A percentile compares a stretch with the other conserved stretches of the same genome.
Conservation (phyloP, 2,888 invertebrate genomes). For the Platycheirus rosarum region DNA sequence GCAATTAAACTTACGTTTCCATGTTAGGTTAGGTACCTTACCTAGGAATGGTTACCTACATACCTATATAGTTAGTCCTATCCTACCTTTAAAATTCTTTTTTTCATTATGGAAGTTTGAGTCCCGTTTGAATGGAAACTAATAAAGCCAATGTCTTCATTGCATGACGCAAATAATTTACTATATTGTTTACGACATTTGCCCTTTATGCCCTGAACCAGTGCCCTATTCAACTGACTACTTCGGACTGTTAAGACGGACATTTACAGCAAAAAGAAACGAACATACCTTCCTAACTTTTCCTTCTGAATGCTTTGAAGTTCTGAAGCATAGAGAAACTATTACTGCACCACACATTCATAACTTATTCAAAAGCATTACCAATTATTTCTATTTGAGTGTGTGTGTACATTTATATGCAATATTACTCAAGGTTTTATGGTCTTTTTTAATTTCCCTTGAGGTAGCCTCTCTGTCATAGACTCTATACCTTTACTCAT, state of each 20-base stretch:
- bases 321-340: neutral
- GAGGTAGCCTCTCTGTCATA: conserved; percentile 30
- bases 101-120: conserved; percentile 36
- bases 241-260: no score
- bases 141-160: conserved; percentile 55
- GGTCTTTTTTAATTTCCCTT: conserved; percentile 64
- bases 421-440: conserved; percentile 61
- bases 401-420: conserved; percentile 4
- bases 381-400: conserved; percentile 15
- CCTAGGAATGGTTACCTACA: neutral
- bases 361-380: conserved; percentile 60
- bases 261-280: no score
- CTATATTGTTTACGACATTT: conserved; percentile 39
- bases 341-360: conserved; percentile 10
- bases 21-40: neutral
- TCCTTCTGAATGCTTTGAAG: conserved; percentile 17
- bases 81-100: conserved; percentile 5
- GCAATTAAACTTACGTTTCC: no score
- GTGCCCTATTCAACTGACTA: no score
- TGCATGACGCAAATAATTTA: conserved; percentile 64
- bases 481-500: neutral
- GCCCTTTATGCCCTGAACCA: conserved; percentile 10
- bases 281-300: no score
- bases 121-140: conserved; percentile 29
- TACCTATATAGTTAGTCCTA: no score